Evolutionary conservation across 2,113 vertebrate species (phyloP), one percentile per base, ranked within the genome.

Genomic region (Suncus etruscus): DNA sequence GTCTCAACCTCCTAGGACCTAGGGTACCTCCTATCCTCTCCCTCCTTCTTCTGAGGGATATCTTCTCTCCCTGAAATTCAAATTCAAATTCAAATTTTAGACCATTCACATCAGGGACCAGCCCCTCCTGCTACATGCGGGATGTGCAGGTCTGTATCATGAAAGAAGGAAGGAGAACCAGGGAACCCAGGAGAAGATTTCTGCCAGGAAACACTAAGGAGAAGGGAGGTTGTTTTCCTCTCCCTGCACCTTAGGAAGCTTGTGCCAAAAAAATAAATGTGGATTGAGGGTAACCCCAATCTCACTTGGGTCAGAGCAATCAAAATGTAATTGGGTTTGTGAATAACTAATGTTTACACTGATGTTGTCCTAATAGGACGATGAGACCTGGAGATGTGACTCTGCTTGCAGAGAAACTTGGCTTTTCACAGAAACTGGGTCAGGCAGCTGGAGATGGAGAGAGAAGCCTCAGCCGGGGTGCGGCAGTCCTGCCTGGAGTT

Each of bases 241-340:
- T 93, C 47, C 72, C 76, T 0, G 24, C 32, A 70, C 45, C 87
- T 92, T 48, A 69, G 86, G 93, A 94, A 90, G 90, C 89, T 86
- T 79, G 85, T 86, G 93, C 90, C 86, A 94, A 95, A 96, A 8
- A 95, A 88, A 94, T 91, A 93, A 94, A 94, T 92, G 93, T 94
- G 86, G 83, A 94, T 95, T 63, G 92, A 95, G 95, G 94, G 76
- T 94, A 97, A 96, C 95, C 96, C 93, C 95, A 95, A 96, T 97
- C 95, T 97, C 92, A 68, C 63, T 91, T 24, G 88, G 95, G 96
- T 96, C 95, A 96, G 95, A 96, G 95, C 93, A 97, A 97, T 96
- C 96, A 97, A 94, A 97, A 97, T 92, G 88, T 96, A 97, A 97
- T 97, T 97, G 96, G 92, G 95, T 96, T 96, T 96, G 95, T 97